phyloP scores from a whole-genome alignment of 2,888 invertebrate species.

The Rhorus exstirpatorius region DNA sequence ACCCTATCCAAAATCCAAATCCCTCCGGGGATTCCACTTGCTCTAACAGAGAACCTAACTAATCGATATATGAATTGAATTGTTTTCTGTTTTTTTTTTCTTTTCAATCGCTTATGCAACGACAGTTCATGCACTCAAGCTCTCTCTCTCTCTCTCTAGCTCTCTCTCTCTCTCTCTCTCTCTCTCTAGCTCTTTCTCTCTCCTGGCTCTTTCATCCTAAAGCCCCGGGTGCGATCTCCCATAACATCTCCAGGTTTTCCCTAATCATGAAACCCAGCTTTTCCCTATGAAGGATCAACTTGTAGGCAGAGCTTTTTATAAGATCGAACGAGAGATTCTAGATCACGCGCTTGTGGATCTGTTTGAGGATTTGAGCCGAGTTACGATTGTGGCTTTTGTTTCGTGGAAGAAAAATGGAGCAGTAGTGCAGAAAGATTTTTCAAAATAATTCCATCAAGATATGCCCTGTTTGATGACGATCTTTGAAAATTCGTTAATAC shows the following conservation, averaged over 20 bases:
- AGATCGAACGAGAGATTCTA: neutral
- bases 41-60: conserved; percentile 45
- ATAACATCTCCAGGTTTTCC: conserved; percentile 24
- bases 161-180: neutral
- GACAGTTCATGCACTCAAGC: conserved; percentile 12
- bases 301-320: conserved; percentile 5
- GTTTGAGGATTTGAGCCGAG: too few species aligned
- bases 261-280: neutral
- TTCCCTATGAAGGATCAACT: neutral
- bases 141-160: neutral
- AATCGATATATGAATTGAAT: conserved; percentile 58
- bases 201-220: conserved; percentile 1
- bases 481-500: too few species aligned
- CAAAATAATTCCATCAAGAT: too few species aligned
- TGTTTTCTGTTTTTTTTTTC: conserved; percentile 43
- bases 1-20: neutral
- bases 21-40: conserved; percentile 11
- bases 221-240: conserved; percentile 42
- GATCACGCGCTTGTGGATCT: neutral
- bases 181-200: neutral
- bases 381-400: neutral
- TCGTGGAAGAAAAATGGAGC: neutral
- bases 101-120: conserved; percentile 48
- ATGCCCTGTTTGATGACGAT: too few species aligned
- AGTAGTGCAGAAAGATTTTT: too few species aligned